phyloP scores from a whole-genome alignment of 2,888 invertebrate genomes.

The Cataglyphis livida region DNA sequence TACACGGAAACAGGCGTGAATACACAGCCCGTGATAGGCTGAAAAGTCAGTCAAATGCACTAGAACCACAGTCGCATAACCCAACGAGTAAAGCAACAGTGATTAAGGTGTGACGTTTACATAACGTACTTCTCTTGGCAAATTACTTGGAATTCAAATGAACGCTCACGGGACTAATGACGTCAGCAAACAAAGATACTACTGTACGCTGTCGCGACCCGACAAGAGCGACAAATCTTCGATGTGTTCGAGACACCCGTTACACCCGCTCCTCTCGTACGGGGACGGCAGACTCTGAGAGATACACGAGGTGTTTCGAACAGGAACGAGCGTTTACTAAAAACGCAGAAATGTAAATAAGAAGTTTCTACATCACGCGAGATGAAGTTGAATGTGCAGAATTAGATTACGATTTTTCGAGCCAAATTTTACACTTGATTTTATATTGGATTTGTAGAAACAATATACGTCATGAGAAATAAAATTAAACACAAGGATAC shows the following conservation, averaged over 20 bases:
- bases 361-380: neutral
- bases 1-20: constrained; percentile 58
- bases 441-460: neutral
- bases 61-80: constrained; percentile 79
- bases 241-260: constrained; percentile 19
- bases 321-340: neutral
- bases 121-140: constrained; percentile 68
- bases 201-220: constrained; percentile 40
- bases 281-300: neutral
- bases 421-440: neutral
- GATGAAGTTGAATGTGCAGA: neutral
- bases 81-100: constrained; percentile 80
- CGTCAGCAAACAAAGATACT: constrained; percentile 57
- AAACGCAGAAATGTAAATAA: neutral
- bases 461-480: neutral
- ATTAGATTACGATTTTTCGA: neutral
- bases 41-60: constrained; percentile 76
- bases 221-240: constrained; percentile 23
- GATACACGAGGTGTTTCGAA: constrained; percentile 22
- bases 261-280: constrained; percentile 28
- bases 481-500: neutral
- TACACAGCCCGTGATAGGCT: constrained; percentile 68
- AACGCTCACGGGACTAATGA: constrained; percentile 62
- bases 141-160: constrained; percentile 67
- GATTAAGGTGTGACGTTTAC: constrained; percentile 73